Percentiles rank a stretch among this genome's conserved stretches.
Conservation (phyloP, 2,797 vertebrate species). For the Brotula barbata region DNA sequence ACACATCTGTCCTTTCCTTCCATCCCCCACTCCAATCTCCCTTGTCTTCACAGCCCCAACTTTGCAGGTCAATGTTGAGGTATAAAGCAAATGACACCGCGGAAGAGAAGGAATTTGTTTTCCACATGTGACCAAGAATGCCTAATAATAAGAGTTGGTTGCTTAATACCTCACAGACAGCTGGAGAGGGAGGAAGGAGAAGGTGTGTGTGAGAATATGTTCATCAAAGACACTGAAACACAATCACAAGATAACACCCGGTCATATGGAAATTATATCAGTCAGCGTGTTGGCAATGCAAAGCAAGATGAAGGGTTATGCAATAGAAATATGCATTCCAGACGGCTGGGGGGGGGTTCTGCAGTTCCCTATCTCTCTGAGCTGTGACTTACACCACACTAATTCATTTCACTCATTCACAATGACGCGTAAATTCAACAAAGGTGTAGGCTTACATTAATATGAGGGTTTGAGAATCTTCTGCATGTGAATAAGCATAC, state of each 20-base stretch:
- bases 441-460: background rate
- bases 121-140: conserved; percentile 60
- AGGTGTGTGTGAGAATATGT: conserved; percentile 7
- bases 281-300: conserved; percentile 8
- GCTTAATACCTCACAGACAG: conserved; percentile 29
- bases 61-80: conserved; percentile 22
- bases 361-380: conserved; percentile 13
- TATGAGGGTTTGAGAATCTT: too few relatives aligned
- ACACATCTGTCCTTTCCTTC: conserved; percentile 39
- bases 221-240: conserved; percentile 12
- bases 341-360: background rate
- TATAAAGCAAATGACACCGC: conserved; percentile 27
- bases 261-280: conserved; percentile 55
- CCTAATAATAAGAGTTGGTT: conserved; percentile 3
- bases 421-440: conserved; percentile 6
- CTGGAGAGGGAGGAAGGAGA: conserved; percentile 13
- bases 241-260: conserved; percentile 16
- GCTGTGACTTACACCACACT: conserved; percentile 17
- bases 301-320: conserved; percentile 6
- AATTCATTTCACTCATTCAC: background rate
- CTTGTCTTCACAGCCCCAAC: background rate
- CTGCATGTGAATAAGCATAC: too few relatives aligned
- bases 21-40: conserved; percentile 10
- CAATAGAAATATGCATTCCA: conserved; percentile 15
- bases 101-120: conserved; percentile 53